Evolutionary conservation across 2,113 vertebrate species (phyloP).

Genomic region (Eublepharis macularius): DNA sequence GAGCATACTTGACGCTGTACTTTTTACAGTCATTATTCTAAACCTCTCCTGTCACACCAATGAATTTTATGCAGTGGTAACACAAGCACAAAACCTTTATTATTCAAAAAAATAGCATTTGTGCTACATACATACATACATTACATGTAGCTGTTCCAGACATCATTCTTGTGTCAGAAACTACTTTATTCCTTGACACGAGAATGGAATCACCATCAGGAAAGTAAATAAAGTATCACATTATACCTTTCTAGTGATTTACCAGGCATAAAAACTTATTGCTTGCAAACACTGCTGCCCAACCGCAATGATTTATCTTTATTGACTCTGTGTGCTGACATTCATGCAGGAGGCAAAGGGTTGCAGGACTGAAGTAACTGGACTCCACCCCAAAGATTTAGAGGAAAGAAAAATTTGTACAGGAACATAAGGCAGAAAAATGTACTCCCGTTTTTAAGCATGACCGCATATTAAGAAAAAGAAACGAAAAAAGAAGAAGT

Average conservation of each 20-base stretch:
- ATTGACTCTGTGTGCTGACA: accelerated
- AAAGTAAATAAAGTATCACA: not conserved
- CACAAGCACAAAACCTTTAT: not conserved
- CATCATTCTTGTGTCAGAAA: not conserved
- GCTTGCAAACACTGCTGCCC: not conserved
- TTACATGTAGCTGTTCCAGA: not conserved
- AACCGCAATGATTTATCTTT: accelerated
- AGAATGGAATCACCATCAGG: not conserved
- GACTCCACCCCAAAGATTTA: not conserved
- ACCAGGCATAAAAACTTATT: not conserved
- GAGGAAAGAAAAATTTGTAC: not conserved
- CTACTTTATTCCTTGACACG: not conserved
- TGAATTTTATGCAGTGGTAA: not conserved
- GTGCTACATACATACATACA: not conserved
- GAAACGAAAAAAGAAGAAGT: too few species aligned
- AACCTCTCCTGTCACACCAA: not conserved
- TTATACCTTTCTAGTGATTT: not conserved
- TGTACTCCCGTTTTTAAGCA: not conserved
- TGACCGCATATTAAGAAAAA: not conserved
- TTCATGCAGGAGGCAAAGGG: not conserved
- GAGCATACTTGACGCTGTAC: not conserved
- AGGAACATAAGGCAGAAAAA: too few species aligned
- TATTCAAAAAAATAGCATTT: constrained; percentile 15
- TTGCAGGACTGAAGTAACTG: not conserved
- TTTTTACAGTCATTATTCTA: not conserved